Base-by-base conservation (phyloP, 2,888 invertebrate genomes). In the Sesia bembeciformis region DNA sequence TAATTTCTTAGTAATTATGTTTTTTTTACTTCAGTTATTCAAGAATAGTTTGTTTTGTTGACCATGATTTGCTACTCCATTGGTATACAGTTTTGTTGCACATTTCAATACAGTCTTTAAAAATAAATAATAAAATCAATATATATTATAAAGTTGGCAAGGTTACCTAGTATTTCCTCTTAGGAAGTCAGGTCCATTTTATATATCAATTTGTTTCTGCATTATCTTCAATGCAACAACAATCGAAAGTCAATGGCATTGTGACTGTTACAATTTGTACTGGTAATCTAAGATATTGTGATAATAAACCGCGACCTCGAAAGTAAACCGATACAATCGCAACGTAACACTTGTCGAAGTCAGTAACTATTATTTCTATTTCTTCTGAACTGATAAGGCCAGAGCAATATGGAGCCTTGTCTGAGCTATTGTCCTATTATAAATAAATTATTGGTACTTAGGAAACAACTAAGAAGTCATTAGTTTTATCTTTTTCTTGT, bases 161-260 rank as follows among this genome's bases (percentile, higher is more conserved):
- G 23, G 23, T 23, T 23, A 23, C 23, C 23, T 23, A 23, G 23
- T 23, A 23, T 23, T 23, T 23, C 23, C 23, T 23, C 23, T 23
- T 23, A 23, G 23, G 23, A 23, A 23, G 23, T 23, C 23, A 23
- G 3, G 43, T 8, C 5, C 46, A n/a, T 46, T n/a, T 46, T 23
- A 8, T 46, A 46, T 46, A 43, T 46, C 46, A 8, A 23, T 6
- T 23, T 46, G 8, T 8, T 8, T 46, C 5, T 5, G 5, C 7
- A 43, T 43, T 39, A 39, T 8, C 39, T 4, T 5, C 40, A n/a
- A 52, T 40, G 40, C 5, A 52, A 40, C 40, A 39, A 57, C 59
- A 54, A 59, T 62, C 59, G 62, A 64, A 66, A 63, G 64, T 66
- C 68, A 68, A 68, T 67, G 65, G 49, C 65, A 59, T 54, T 46